A percentile compares a stretch with the other conserved stretches of the same genome.
These are phyloP conservation scores for Danaus plexippus DNA, from an alignment of 1,140 invertebrate genomes.

Conservation along the genomic window DNA sequence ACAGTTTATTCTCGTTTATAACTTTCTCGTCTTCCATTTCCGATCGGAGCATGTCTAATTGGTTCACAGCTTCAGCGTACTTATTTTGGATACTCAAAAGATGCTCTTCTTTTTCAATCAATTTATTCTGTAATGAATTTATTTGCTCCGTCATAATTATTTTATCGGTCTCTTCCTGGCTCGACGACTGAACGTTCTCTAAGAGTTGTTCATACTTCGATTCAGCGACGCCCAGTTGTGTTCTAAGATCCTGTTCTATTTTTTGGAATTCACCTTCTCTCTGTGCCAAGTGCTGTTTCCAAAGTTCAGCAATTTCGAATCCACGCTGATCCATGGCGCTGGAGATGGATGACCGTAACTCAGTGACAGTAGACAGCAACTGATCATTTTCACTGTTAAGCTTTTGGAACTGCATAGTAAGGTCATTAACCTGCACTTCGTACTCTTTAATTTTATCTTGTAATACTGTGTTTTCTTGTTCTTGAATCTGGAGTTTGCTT, in stretches of 20 bases:
- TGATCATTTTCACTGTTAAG: slow-evolving; percentile 61
- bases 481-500: slow-evolving; percentile 27
- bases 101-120: slow-evolving; percentile 66
- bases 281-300: slow-evolving; percentile 76
- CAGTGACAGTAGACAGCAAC: slow-evolving; percentile 54
- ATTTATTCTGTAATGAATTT: slow-evolving; percentile 54
- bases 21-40: slow-evolving; percentile 63
- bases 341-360: slow-evolving; percentile 57
- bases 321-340: slow-evolving; percentile 75
- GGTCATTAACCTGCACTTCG: slow-evolving; percentile 35
- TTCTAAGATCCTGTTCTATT: slow-evolving; percentile 65
- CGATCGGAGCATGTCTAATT: slow-evolving; percentile 59
- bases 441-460: slow-evolving; percentile 25
- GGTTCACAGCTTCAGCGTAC: slow-evolving; percentile 53
- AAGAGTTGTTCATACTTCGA: slow-evolving; percentile 70
- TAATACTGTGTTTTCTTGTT: slow-evolving; percentile 34
- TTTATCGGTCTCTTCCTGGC: slow-evolving; percentile 69
- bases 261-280: slow-evolving; percentile 74
- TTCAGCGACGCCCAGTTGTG: slow-evolving; percentile 57
- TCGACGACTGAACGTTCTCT: slow-evolving; percentile 56
- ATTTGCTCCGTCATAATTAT: slow-evolving; percentile 55
- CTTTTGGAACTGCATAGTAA: slow-evolving; percentile 41
- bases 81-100: slow-evolving; percentile 49
- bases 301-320: slow-evolving; percentile 76
- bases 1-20: slow-evolving; percentile 59